phyloP scores from a whole-genome alignment of 2,888 invertebrate species.

The Danaus chrysippus region DNA sequence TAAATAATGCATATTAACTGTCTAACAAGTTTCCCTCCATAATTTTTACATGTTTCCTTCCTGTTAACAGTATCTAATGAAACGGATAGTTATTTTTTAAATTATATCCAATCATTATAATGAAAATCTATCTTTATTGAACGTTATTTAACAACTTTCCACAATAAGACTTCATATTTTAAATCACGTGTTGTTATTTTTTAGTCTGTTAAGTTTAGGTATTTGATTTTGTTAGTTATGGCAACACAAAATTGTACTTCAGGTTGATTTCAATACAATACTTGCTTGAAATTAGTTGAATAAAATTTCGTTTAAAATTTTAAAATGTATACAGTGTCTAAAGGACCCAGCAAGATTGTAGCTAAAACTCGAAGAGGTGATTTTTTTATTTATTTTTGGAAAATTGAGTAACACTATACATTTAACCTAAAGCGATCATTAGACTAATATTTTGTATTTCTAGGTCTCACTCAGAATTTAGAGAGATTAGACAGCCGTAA shows the following conservation, averaged over 20 bases:
- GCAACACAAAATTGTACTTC: conserved; percentile 22
- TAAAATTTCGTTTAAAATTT: conserved; percentile 60
- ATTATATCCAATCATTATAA: too few species aligned
- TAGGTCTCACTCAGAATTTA: conserved; percentile 89
- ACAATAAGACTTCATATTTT: neutral
- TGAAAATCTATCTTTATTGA: neutral
- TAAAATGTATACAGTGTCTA: conserved; percentile 92
- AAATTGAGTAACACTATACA: conserved; percentile 19
- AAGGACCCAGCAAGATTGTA: conserved; percentile 92
- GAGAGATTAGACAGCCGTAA: conserved; percentile 88
- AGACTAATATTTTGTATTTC: conserved; percentile 19
- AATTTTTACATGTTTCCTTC: too few species aligned
- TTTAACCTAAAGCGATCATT: conserved; percentile 32
- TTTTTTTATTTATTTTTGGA: conserved; percentile 14
- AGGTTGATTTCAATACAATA: conserved; percentile 40
- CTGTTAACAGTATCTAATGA: too few species aligned
- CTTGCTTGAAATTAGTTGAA: conserved; percentile 55
- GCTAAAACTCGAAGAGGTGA: conserved; percentile 90
- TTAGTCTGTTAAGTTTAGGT: conserved; percentile 3
- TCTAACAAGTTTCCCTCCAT: too few species aligned
- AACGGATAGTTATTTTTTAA: too few species aligned
- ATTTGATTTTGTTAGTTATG: conserved; percentile 9
- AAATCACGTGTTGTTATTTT: conserved; percentile 1
- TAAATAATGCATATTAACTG: too few species aligned
- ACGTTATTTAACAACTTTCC: conserved; percentile 5